Percentiles rank a stretch among this genome's conserved stretches.
phyloP scores from a whole-genome alignment of 2,888 invertebrate genomes.

The Drosophila mercatorum region DNA sequence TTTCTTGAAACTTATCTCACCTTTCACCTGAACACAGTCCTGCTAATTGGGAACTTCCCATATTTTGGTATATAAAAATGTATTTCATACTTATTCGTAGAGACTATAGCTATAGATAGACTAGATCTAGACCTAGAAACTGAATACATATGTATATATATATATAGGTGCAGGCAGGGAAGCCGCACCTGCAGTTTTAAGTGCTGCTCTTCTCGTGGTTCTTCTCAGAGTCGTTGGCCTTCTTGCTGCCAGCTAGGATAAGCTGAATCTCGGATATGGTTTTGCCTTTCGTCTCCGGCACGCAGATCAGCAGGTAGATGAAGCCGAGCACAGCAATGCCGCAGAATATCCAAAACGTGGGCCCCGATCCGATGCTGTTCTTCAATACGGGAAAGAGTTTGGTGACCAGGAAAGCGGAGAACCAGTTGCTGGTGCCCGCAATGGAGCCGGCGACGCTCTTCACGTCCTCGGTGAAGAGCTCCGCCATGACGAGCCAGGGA shows the following conservation, averaged over 20 bases:
- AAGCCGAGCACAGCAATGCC: constrained; percentile 87
- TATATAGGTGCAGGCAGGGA: not conserved
- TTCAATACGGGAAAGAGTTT: constrained; percentile 88
- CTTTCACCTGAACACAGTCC: not conserved
- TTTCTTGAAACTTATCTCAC: not conserved
- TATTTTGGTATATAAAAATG: not conserved
- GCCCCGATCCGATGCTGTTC: constrained; percentile 86
- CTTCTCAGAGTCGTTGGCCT: not conserved
- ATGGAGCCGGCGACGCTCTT: constrained; percentile 90
- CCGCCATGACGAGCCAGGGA: constrained; percentile 90
- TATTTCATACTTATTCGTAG: constrained; percentile 10
- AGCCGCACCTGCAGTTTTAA: not conserved
- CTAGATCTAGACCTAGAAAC: constrained; percentile 15
- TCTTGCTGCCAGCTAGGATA: constrained; percentile 54
- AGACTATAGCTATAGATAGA: constrained; percentile 4
- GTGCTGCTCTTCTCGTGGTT: not conserved
- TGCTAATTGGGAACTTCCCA: not conserved
- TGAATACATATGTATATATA: not conserved
- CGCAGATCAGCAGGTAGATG: constrained; percentile 87
- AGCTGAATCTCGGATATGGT: constrained; percentile 77
- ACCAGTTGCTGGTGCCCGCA: constrained; percentile 92
- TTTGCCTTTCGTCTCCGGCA: constrained; percentile 85
- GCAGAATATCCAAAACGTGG: constrained; percentile 91
- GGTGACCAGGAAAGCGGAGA: constrained; percentile 91
- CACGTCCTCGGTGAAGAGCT: constrained; percentile 91